Conservation (phyloP, 2,797 vertebrate genomes). For the Siniperca scherzeri region DNA sequence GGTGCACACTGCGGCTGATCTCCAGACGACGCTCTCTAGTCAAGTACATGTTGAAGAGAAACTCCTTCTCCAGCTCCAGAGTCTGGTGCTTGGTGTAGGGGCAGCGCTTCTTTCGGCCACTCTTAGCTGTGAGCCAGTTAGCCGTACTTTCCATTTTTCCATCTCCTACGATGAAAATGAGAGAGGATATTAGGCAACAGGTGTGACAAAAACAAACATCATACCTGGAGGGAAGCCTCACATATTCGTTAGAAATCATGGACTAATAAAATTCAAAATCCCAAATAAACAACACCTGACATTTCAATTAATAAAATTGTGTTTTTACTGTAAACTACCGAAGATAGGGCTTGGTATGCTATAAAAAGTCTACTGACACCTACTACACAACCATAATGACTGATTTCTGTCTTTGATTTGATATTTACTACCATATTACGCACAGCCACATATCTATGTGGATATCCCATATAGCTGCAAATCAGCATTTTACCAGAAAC, state of each 20-base stretch:
- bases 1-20: slow-evolving; percentile 98
- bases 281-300: neutral
- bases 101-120: slow-evolving; percentile 97
- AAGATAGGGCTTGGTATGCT: neutral
- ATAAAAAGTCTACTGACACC: slow-evolving; percentile 1
- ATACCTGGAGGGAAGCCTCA: neutral
- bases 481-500: slow-evolving; percentile 41
- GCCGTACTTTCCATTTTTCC: slow-evolving; percentile 92
- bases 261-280: slow-evolving; percentile 1
- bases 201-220: slow-evolving; percentile 33
- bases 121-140: slow-evolving; percentile 98
- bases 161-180: slow-evolving; percentile 86
- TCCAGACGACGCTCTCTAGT: slow-evolving; percentile 98
- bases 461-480: neutral
- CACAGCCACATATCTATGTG: slow-evolving; percentile 20
- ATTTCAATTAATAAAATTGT: neutral
- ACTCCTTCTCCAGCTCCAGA: slow-evolving; percentile 99
- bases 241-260: neutral
- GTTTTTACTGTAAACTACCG: neutral
- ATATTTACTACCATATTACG: slow-evolving; percentile 38
- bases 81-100: slow-evolving; percentile 99
- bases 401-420: slow-evolving; percentile 8
- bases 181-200: slow-evolving; percentile 54
- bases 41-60: slow-evolving; percentile 99
- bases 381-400: neutral